Evolutionary conservation across 2,888 invertebrate genomes (phyloP).

Genomic region (Pilophorus perplexus): DNA sequence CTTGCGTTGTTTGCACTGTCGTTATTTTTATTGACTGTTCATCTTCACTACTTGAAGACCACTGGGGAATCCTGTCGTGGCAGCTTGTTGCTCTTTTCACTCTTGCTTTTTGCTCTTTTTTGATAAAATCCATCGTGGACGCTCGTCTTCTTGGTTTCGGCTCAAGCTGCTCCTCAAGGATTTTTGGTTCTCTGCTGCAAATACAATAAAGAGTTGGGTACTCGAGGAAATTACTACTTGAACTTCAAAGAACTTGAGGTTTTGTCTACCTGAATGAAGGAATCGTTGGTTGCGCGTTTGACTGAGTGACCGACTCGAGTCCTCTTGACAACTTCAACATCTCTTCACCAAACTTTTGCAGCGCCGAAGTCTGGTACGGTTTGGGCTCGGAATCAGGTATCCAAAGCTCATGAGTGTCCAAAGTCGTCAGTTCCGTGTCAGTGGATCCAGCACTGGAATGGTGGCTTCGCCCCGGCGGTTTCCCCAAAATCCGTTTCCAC

Average conservation of each 20-base stretch:
- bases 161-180: neutral
- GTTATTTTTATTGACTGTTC: slow-evolving; percentile 44
- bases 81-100: slow-evolving; percentile 56
- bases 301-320: slow-evolving; percentile 56
- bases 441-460: slow-evolving; percentile 58
- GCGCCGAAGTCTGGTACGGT: slow-evolving; percentile 78
- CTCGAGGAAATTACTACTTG: neutral
- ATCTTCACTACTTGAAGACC: slow-evolving; percentile 45
- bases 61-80: slow-evolving; percentile 53
- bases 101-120: slow-evolving; percentile 44
- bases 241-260: no score
- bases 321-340: slow-evolving; percentile 80
- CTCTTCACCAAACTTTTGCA: slow-evolving; percentile 82
- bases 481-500: slow-evolving; percentile 67
- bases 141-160: slow-evolving; percentile 42
- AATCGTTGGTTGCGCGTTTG: slow-evolving; percentile 43
- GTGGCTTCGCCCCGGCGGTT: slow-evolving; percentile 36
- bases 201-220: neutral
- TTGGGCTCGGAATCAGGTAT: slow-evolving; percentile 64
- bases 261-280: slow-evolving; percentile 13
- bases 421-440: slow-evolving; percentile 78
- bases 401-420: slow-evolving; percentile 82
- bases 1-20: slow-evolving; percentile 44
- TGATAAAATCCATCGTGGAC: slow-evolving; percentile 45
- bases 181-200: slow-evolving; percentile 32